These are phyloP conservation scores for Rhamphomyia laevipes DNA, from an alignment of 2,888 invertebrate species.

Conservation along the genomic window DNA sequence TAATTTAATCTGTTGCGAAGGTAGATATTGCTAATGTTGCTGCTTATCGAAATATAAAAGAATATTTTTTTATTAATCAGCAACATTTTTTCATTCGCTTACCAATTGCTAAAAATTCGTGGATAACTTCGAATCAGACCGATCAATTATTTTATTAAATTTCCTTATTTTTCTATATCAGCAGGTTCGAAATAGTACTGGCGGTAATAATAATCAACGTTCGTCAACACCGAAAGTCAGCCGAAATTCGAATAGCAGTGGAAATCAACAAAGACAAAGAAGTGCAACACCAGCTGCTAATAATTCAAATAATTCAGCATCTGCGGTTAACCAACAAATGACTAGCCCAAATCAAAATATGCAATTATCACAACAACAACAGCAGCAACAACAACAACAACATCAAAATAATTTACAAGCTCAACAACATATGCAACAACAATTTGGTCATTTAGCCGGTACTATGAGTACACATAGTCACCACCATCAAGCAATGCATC, in stretches of 20 bases:
- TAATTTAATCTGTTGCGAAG: no score
- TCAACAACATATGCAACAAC: slow-evolving; percentile 27
- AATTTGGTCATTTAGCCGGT: slow-evolving; percentile 24
- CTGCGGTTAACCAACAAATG: slow-evolving; percentile 23
- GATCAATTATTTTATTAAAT: no score
- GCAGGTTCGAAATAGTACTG: slow-evolving; percentile 15
- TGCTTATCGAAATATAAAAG: no score
- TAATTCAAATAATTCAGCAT: slow-evolving; percentile 17
- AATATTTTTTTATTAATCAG: no score
- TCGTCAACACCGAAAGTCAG: slow-evolving; percentile 34
- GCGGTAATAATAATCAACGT: slow-evolving; percentile 24
- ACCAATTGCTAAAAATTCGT: no score
- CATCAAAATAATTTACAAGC: slow-evolving; percentile 24
- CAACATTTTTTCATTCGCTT: no score
- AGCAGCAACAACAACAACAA: slow-evolving; percentile 22
- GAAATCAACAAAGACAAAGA: slow-evolving; percentile 26
- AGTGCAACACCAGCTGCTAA: slow-evolving; percentile 37
- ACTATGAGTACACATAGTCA: slow-evolving; percentile 24
- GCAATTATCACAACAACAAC: slow-evolving; percentile 20
- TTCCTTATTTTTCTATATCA: no score
- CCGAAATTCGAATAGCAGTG: slow-evolving; percentile 18
- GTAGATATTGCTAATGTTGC: no score
- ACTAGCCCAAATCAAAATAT: slow-evolving; percentile 25
- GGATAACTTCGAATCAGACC: no score
- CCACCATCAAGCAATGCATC: slow-evolving; percentile 37